phyloP scores from a whole-genome alignment of 35 echinoderm and acorn worm species.

The Lytechinus variegatus region DNA sequence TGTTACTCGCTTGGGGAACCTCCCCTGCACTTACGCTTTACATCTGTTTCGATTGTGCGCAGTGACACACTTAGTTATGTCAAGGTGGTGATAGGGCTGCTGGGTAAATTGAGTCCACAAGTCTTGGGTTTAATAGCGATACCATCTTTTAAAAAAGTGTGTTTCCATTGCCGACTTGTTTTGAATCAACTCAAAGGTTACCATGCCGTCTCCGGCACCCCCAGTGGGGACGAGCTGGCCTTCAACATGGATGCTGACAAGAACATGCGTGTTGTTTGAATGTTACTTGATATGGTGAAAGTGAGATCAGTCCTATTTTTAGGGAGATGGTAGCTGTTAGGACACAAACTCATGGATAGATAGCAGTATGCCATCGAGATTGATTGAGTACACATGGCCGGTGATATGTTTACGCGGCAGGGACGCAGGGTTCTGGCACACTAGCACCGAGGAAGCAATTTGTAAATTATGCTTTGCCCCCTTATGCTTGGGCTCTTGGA shows the following conservation, averaged over 20 bases:
- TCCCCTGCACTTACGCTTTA: constrained; percentile 41
- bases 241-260: background rate
- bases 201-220: background rate
- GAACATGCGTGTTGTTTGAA: background rate
- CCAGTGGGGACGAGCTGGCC: background rate
- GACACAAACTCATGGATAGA: background rate
- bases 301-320: background rate
- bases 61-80: constrained; percentile 39
- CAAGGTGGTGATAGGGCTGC: constrained; percentile 30
- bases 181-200: background rate
- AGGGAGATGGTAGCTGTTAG: background rate
- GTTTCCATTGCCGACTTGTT: background rate
- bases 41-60: constrained; percentile 36
- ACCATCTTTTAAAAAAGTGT: background rate
- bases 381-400: background rate
- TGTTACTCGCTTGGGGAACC: background rate
- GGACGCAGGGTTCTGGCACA: background rate
- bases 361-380: constrained; percentile 2
- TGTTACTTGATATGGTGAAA: background rate
- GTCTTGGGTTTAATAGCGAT: constrained; percentile 35
- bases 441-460: background rate
- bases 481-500: background rate
- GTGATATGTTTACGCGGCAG: background rate
- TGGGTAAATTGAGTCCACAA: constrained; percentile 42
- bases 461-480: background rate